Percentiles rank a stretch among this genome's conserved stretches.
Conservation (phyloP, 1,140 invertebrate genomes). For the Cheumatopsyche charites region DNA sequence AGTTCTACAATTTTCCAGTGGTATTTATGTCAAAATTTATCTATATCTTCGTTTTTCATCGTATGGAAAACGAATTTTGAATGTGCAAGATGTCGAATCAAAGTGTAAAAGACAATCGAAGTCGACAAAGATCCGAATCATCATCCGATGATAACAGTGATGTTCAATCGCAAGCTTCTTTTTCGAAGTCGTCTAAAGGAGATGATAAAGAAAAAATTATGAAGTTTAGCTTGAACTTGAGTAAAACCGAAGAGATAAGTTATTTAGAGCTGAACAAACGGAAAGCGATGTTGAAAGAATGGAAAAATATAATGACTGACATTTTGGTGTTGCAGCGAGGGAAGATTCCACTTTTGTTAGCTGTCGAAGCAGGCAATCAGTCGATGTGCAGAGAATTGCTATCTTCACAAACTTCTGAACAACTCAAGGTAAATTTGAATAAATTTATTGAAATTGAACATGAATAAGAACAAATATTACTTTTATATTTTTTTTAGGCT, state of each 20-base stretch:
- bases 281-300: conserved; percentile 61
- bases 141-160: conserved; percentile 39
- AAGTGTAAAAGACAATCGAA: background rate
- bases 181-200: background rate
- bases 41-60: too few relatives aligned
- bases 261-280: conserved; percentile 64
- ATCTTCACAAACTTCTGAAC: conserved; percentile 79
- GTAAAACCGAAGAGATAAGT: conserved; percentile 58
- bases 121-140: conserved; percentile 13
- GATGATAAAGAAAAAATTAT: conserved; percentile 4
- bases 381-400: conserved; percentile 91
- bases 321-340: conserved; percentile 75
- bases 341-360: conserved; percentile 89
- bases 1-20: too few relatives aligned
- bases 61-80: too few relatives aligned
- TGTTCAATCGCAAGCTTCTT: conserved; percentile 18
- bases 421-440: conserved; percentile 65
- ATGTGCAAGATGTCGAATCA: conserved; percentile 42
- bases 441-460: conserved; percentile 20
- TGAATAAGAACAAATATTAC: background rate
- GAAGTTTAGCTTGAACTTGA: conserved; percentile 44
- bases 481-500: conserved; percentile 55
- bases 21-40: too few relatives aligned
- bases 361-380: conserved; percentile 91
- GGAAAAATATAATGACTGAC: conserved; percentile 62